Percentiles rank a stretch among this genome's conserved stretches.
Conservation (phyloP, 2,888 invertebrate genomes). For the Empis stercorea region DNA sequence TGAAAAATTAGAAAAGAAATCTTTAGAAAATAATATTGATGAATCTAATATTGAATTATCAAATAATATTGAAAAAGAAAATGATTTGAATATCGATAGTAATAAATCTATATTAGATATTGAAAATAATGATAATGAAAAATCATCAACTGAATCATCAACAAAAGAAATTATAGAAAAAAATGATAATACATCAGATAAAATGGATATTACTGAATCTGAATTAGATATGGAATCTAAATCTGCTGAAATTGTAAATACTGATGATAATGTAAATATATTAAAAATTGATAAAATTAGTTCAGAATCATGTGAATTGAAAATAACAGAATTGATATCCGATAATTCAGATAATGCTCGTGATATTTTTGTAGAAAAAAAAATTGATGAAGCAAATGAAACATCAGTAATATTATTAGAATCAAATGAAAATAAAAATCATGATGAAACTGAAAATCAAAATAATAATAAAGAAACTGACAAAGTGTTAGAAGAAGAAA, state of each 20-base stretch:
- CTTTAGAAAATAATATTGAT: no score
- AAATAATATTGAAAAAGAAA: not conserved
- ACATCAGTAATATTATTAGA: not conserved
- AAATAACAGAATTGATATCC: conserved; percentile 11
- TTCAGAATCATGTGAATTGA: conserved; percentile 3
- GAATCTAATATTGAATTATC: not conserved
- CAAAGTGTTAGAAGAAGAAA: conserved; percentile 2
- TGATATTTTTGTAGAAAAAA: conserved; percentile 21
- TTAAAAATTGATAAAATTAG: not conserved
- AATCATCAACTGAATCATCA: not conserved
- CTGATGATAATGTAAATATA: not conserved
- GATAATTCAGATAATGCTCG: conserved; percentile 32
- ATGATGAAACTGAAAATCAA: not conserved
- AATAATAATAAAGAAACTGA: conserved; percentile 6
- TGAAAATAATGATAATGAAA: conserved; percentile 9
- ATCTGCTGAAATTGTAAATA: not conserved
- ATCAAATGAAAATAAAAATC: conserved; percentile 1
- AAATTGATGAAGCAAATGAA: not conserved
- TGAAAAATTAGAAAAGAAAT: no score
- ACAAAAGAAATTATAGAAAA: not conserved
- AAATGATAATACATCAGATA: not conserved
- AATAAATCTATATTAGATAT: not conserved
- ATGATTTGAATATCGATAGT: not conserved
- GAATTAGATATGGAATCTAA: conserved; percentile 2
- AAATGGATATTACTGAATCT: not conserved